Evolutionary conservation across 2,113 vertebrate species (phyloP), one percentile per base, ranked within the genome.

Genomic region (Zosterops lateralis): DNA sequence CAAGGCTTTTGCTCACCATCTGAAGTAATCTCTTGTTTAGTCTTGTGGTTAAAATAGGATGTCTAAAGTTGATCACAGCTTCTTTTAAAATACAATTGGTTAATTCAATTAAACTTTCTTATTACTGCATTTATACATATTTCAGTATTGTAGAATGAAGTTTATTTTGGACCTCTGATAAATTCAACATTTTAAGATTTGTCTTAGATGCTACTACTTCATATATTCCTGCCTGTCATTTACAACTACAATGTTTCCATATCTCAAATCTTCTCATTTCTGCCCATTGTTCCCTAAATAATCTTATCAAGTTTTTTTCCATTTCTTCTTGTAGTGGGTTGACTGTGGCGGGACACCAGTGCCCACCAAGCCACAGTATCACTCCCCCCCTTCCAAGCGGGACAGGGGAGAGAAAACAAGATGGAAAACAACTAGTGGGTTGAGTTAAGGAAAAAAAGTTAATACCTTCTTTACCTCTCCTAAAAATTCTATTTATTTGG

Each of bases 381-480:
- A 25, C 6, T 31, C 17, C 15, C 18, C 18, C 12, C 18, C 18
- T 56, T 38, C 12, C 19, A 13, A 66, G 31, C 0, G 0, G 10
- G 31, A 75, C 34, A 57, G 4, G 10, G 16, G 13, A 57, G 12
- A 85, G 51, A 58, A 50, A 58, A 36, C 17, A 75, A 75, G 36
- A 75, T 20, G 16, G 29, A 66, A 75, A 61, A 61, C 36, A 64
- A n/a, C 14, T 42, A 65, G 34, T n/a, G 16, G 10, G 14, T 31
- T 21, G 8, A 31, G 10, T 20, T 34, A 75, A 34, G 10, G 29
- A 28, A 22, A 26, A 26, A 24, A 45, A 45, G 17, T 18, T 22
- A 47, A 16, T 3, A 34, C 4, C 19, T 74, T 50, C 17, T 85
- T 7, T 19, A 12, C 19, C 20, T 71, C 21, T 61, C 17, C 32